A percentile compares a stretch with the other conserved stretches of the same genome.
Conservation (phyloP, 2,113 vertebrate genomes). For the Bucco capensis region DNA sequence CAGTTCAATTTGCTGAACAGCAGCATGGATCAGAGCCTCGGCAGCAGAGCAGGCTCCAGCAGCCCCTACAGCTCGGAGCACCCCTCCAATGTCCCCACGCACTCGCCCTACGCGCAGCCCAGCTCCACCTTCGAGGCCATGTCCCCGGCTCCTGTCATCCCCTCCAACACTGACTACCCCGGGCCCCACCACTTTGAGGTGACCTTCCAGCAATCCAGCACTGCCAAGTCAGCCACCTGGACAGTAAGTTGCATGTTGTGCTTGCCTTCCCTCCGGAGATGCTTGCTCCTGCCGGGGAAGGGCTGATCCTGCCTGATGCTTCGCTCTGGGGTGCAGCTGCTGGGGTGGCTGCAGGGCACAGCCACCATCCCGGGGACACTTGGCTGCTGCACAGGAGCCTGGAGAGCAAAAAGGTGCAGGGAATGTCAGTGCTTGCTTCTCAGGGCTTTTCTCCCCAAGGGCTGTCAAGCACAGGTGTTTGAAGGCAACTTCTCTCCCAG, state of each 20-base stretch:
- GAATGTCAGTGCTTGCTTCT: not conserved
- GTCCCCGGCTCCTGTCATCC: slow-evolving; percentile 95
- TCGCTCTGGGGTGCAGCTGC: not conserved
- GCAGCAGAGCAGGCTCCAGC: slow-evolving; percentile 86
- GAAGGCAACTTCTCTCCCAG: not conserved
- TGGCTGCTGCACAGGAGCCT: not conserved
- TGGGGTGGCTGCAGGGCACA: not conserved
- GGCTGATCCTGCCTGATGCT: not conserved
- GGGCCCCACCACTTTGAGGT: slow-evolving; percentile 95
- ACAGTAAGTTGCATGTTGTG: slow-evolving; percentile 84
- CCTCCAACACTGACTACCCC: slow-evolving; percentile 97
- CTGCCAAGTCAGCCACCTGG: slow-evolving; percentile 98
- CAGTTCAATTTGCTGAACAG: slow-evolving; percentile 98
- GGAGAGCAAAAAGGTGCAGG: not conserved
- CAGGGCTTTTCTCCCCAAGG: not conserved
- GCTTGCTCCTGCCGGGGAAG: not conserved
- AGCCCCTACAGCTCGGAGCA: slow-evolving; percentile 97
- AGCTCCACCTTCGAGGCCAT: slow-evolving; percentile 98
- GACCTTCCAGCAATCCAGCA: slow-evolving; percentile 99
- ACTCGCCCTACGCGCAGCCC: slow-evolving; percentile 96
- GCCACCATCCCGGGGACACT: not conserved
- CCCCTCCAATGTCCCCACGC: slow-evolving; percentile 90
- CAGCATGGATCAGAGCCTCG: slow-evolving; percentile 96
- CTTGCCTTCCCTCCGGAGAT: not conserved
- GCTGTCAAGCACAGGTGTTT: rapidly evolving